These are phyloP conservation scores for Junco hyemalis DNA, from an alignment of 2,113 vertebrate species.

Conservation along the genomic window DNA sequence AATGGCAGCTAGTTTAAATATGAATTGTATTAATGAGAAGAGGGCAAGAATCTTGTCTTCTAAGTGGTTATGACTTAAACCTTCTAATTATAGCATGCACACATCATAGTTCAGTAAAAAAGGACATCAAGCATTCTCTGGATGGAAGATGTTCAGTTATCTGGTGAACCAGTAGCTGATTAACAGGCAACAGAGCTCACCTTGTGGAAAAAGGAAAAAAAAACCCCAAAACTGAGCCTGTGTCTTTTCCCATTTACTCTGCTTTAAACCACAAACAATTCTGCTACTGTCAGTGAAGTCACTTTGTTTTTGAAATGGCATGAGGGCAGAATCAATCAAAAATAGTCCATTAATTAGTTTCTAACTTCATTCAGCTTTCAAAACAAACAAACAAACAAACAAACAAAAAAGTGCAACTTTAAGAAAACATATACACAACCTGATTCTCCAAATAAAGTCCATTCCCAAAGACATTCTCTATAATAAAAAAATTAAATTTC, in stretches of 20 bases:
- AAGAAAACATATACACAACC: neutral
- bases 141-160: neutral
- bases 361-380: neutral
- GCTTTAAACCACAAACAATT: neutral
- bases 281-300: neutral
- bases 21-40: conserved; percentile 57
- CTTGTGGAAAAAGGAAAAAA: neutral
- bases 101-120: conserved; percentile 12
- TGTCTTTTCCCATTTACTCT: neutral
- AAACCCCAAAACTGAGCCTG: neutral
- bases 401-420: neutral
- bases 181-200: neutral
- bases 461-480: neutral
- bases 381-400: neutral
- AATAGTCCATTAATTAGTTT: neutral
- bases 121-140: neutral
- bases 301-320: neutral
- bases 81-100: conserved; percentile 39
- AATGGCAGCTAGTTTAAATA: conserved; percentile 59
- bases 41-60: conserved; percentile 37
- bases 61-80: conserved; percentile 59
- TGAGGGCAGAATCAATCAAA: neutral
- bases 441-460: neutral
- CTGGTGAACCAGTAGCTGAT: neutral
- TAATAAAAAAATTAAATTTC: too few relatives aligned